Conservation (phyloP, 2,797 vertebrate species). For the Podargus strigoides region DNA sequence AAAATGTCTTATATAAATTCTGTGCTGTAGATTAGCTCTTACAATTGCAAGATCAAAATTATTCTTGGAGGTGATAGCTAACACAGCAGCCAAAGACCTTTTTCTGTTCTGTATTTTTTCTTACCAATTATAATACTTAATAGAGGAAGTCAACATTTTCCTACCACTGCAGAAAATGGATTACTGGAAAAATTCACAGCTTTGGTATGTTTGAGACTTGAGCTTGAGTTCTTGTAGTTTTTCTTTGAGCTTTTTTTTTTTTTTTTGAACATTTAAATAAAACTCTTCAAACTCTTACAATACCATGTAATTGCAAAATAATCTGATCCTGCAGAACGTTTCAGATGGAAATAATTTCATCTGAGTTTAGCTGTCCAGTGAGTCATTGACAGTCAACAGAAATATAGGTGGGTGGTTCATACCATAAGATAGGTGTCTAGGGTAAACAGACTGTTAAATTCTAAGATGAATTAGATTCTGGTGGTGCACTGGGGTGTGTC, state of each 20-base stretch:
- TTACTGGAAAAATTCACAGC: slow-evolving; percentile 21
- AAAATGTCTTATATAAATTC: slow-evolving; percentile 15
- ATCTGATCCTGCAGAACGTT: neutral
- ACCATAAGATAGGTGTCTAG: neutral
- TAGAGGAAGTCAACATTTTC: slow-evolving; percentile 34
- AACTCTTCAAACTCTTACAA: neutral
- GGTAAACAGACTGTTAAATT: no score
- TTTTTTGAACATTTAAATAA: neutral
- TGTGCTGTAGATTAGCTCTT: slow-evolving; percentile 22
- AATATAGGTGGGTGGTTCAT: neutral
- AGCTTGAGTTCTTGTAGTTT: neutral
- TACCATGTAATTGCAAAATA: slow-evolving; percentile 14
- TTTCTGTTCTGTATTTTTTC: neutral
- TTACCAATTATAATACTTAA: slow-evolving; percentile 44
- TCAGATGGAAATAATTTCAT: slow-evolving; percentile 11
- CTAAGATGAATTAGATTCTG: neutral
- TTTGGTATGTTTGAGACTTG: neutral
- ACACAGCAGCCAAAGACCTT: slow-evolving; percentile 17
- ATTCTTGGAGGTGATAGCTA: slow-evolving; percentile 45
- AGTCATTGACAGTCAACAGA: neutral
- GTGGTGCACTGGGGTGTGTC: neutral
- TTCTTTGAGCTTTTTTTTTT: neutral
- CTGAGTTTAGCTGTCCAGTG: slow-evolving; percentile 17
- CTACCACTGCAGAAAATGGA: slow-evolving; percentile 7
- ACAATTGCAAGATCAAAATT: slow-evolving; percentile 43